Evolutionary conservation across 2,113 vertebrate species (phyloP), one percentile per base, ranked within the genome.

Genomic region (Bombycilla garrulus): DNA sequence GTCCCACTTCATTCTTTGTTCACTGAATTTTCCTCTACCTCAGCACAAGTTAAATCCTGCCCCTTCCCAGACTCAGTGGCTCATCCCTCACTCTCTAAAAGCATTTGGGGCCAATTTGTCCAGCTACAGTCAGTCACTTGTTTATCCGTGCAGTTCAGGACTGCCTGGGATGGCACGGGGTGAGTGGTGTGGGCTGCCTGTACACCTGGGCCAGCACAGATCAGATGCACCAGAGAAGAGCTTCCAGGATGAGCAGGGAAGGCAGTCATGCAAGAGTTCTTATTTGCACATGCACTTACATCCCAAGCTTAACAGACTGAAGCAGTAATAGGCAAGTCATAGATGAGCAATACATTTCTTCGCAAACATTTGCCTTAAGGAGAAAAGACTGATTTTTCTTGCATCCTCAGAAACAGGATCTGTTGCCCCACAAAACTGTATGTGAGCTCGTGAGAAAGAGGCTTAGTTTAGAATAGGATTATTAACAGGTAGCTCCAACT

Each of bases 141-240:
- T 50, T 53, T 42, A 14, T 7, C 56, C 38, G 1, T 2, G 23
- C 31, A 10, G 24, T 3, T 14, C 23, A 31, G 60, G 19, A 1
- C 23, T 53, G 64, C 11, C 40, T 10, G 50, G 25, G 29, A 10
- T 11, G 50, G 14, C 8, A 2, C 21, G 1, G 0, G 36, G 31
- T 2, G 23, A n/a, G 5, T 1, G 0, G 4, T 0, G 16, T 2
- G 3, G 70, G 65, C 47, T 4, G 15, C 8, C 8, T 3, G 2
- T 2, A 10, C 19, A 1, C 7, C 22, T 6, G 45, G 25, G 54
- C 25, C 64, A 77, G 2, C 44, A 20, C 15, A 3, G 31, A 1
- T 6, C 20, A 22, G 44, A 2, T 0, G 2, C 18, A 33, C 29
- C 9, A 7, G 53, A 24, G 58, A 61, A 29, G 40, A 40, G 21